These are phyloP conservation scores for Alauda arvensis DNA, from an alignment of 2,797 vertebrate genomes.

Conservation along the genomic window DNA sequence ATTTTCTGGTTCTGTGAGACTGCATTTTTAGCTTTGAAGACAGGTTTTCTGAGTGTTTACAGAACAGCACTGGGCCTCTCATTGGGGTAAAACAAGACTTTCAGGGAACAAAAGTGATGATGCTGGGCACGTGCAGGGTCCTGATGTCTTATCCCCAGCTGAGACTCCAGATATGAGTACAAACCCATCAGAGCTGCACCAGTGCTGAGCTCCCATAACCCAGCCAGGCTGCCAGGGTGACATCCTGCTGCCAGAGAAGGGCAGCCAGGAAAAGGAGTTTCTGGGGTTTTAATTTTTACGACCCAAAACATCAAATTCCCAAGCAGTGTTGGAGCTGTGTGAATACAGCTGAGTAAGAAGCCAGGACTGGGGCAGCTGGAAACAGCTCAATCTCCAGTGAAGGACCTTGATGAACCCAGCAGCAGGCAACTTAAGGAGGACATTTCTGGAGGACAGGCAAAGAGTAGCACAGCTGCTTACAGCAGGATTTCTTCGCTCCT, in stretches of 20 bases:
- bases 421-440: neutral
- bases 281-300: neutral
- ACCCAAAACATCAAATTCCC: neutral
- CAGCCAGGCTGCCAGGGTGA: neutral
- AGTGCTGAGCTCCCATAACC: fast-evolving
- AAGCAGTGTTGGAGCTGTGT: neutral
- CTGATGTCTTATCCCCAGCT: neutral
- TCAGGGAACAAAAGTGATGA: neutral
- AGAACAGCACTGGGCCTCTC: neutral
- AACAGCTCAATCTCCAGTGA: fast-evolving
- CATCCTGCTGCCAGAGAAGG: fast-evolving
- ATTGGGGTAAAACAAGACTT: neutral
- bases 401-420: fast-evolving
- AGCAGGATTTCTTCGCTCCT: neutral
- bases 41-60: neutral
- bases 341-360: neutral
- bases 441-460: fast-evolving
- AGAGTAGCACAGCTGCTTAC: neutral
- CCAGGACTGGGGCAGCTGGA: neutral
- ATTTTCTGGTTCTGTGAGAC: neutral
- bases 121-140: fast-evolving
- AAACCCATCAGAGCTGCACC: fast-evolving
- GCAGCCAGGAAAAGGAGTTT: neutral
- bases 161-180: fast-evolving
- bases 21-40: neutral